Evolutionary conservation across 2,113 vertebrate species (phyloP).

Genomic region (Pseudolaguvia tuberculata): DNA sequence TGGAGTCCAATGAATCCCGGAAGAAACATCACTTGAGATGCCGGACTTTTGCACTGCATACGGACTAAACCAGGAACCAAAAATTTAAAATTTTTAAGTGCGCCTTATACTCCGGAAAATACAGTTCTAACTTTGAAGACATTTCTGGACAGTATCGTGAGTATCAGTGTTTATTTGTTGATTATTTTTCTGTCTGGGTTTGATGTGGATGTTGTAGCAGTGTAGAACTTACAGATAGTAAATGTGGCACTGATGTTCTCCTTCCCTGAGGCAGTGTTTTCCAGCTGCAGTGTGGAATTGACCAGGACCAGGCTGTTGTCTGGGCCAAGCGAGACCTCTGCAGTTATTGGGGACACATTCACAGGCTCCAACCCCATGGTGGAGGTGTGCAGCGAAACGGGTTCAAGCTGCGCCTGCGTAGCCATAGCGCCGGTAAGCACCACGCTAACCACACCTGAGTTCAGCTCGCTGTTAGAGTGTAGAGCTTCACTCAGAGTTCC

Average conservation of each 20-base stretch:
- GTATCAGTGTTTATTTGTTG: neutral
- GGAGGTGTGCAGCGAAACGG: constrained; percentile 84
- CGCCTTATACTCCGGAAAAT: too few species aligned
- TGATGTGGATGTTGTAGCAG: neutral
- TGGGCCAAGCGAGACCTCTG: constrained; percentile 88
- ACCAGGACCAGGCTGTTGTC: constrained; percentile 90
- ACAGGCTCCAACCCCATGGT: constrained; percentile 88
- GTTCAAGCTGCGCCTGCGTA: constrained; percentile 73
- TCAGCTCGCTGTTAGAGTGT: constrained; percentile 80
- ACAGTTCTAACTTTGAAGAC: too few species aligned
- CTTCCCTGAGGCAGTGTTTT: constrained; percentile 89
- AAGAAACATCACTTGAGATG: too few species aligned
- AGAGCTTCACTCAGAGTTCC: constrained; percentile 80
- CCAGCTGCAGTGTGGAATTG: constrained; percentile 85
- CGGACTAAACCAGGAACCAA: too few species aligned
- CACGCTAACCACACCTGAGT: constrained; percentile 85
- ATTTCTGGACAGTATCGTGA: neutral
- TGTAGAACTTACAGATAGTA: constrained; percentile 80
- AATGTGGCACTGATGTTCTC: constrained; percentile 89
- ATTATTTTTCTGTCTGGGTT: neutral
- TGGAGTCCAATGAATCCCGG: too few species aligned
- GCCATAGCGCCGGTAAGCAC: constrained; percentile 86
- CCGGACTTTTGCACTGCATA: too few species aligned
- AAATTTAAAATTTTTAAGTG: too few species aligned
- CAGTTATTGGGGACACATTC: constrained; percentile 85